Percentiles rank a stretch among this genome's conserved stretches.
phyloP scores from a whole-genome alignment of 2,113 vertebrate species.

The Siniperca knerii region DNA sequence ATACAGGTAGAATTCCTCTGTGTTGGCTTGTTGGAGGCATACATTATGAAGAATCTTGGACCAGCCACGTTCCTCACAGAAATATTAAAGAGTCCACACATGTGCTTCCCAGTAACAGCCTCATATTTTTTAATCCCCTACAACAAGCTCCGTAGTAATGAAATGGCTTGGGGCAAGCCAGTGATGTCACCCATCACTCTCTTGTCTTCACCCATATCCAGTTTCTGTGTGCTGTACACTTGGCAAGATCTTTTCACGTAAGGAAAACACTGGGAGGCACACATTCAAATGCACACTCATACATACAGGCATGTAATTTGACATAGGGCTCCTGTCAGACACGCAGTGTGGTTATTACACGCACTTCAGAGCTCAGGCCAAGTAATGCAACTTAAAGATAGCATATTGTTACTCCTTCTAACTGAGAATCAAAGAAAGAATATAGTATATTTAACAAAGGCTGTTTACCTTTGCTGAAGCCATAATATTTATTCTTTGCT shows the following conservation, averaged over 20 bases:
- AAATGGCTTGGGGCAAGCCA: slow-evolving; percentile 23
- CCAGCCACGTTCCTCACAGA: background rate
- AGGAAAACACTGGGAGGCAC: slow-evolving; percentile 30
- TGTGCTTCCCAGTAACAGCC: slow-evolving; percentile 33
- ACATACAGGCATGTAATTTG: slow-evolving; percentile 41
- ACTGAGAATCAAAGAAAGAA: slow-evolving; percentile 33
- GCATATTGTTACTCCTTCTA: slow-evolving; percentile 30
- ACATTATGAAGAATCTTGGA: background rate
- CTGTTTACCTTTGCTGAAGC: slow-evolving; percentile 41
- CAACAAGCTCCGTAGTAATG: slow-evolving; percentile 7
- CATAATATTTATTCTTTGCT: slow-evolving; percentile 53
- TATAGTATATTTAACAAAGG: slow-evolving; percentile 17
- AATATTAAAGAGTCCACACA: slow-evolving; percentile 25
- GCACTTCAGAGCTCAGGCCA: slow-evolving; percentile 23
- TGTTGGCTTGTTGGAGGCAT: slow-evolving; percentile 17
- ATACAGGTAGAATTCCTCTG: background rate
- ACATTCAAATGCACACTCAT: slow-evolving; percentile 28
- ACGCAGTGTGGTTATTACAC: slow-evolving; percentile 41
- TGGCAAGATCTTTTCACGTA: slow-evolving; percentile 29
- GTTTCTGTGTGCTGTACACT: slow-evolving; percentile 46
- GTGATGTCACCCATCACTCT: slow-evolving; percentile 62
- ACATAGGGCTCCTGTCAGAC: slow-evolving; percentile 51
- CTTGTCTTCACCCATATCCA: slow-evolving; percentile 55
- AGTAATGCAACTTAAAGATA: slow-evolving; percentile 23
- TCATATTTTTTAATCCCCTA: slow-evolving; percentile 12